Conservation (phyloP, 2,797 vertebrate species). For the Coranthus polyacanthus region DNA sequence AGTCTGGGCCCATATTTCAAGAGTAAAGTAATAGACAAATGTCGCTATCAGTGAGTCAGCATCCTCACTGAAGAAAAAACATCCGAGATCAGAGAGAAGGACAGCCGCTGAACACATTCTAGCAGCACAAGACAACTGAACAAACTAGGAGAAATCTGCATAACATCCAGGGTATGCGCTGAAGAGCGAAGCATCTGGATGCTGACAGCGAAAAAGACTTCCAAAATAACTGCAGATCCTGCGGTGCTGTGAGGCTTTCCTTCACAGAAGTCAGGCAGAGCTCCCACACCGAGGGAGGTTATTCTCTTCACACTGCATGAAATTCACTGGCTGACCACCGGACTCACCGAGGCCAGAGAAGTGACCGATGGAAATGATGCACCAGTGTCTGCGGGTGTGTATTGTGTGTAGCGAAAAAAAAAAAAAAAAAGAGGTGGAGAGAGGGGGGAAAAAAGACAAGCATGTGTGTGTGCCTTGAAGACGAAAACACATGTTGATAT, state of each 20-base stretch:
- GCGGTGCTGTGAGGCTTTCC: too few relatives aligned
- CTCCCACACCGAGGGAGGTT: constrained; percentile 48
- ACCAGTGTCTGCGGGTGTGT: constrained; percentile 16
- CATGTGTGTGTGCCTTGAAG: too few relatives aligned
- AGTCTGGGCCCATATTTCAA: constrained; percentile 40
- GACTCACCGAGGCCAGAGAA: constrained; percentile 44
- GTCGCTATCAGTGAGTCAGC: constrained; percentile 41
- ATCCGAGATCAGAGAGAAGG: constrained; percentile 14
- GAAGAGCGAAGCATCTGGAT: constrained; percentile 20
- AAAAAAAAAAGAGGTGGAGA: background rate
- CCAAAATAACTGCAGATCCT: constrained; percentile 10
- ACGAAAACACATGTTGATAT: background rate
- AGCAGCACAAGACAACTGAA: constrained; percentile 15
- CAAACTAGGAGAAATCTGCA: constrained; percentile 2
- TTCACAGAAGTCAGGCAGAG: constrained; percentile 53
- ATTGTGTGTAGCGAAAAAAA: constrained; percentile 5
- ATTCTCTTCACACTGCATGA: constrained; percentile 58
- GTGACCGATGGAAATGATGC: constrained; percentile 39
- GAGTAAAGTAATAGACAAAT: constrained; percentile 28
- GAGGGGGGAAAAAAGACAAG: background rate
- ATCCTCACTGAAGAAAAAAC: constrained; percentile 3
- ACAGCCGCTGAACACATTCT: constrained; percentile 12
- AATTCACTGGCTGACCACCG: constrained; percentile 54
- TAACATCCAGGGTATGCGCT: constrained; percentile 26
- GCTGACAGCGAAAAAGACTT: constrained; percentile 27